Evolutionary conservation across 2,888 invertebrate genomes (phyloP).

Genomic region (Phaedon cochleariae): DNA sequence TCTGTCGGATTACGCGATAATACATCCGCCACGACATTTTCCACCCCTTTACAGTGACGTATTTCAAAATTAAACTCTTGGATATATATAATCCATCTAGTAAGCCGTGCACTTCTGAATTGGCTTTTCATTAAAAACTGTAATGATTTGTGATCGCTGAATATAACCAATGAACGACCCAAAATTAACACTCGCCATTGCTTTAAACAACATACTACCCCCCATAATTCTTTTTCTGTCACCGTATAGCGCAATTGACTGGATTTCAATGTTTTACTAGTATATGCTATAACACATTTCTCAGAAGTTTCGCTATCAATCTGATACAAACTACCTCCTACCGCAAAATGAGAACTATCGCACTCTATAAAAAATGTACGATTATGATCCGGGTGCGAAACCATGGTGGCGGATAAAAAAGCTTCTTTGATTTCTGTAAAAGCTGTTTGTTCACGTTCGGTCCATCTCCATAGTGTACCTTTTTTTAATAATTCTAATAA

Average conservation of each 20-base stretch:
- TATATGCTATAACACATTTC: constrained; percentile 23
- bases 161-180: too few species aligned
- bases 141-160: constrained; percentile 33
- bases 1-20: too few species aligned
- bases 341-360: constrained; percentile 10
- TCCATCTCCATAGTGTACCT: constrained; percentile 21
- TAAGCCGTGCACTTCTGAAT: constrained; percentile 15
- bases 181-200: constrained; percentile 29
- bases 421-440: constrained; percentile 16
- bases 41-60: too few species aligned
- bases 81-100: constrained; percentile 28
- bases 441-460: not conserved
- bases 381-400: constrained; percentile 26
- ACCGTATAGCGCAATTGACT: constrained; percentile 6
- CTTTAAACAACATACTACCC: constrained; percentile 18
- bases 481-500: constrained; percentile 20
- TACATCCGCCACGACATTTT: too few species aligned
- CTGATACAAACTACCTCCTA: constrained; percentile 9
- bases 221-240: constrained; percentile 27
- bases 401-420: constrained; percentile 13
- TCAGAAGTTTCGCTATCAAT: not conserved
- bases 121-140: too few species aligned
- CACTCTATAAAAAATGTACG: constrained; percentile 15
- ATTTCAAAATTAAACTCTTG: constrained; percentile 25
- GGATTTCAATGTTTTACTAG: constrained; percentile 22